Base-by-base conservation (phyloP, 2,113 vertebrate species). In the Hippocampus comes region DNA sequence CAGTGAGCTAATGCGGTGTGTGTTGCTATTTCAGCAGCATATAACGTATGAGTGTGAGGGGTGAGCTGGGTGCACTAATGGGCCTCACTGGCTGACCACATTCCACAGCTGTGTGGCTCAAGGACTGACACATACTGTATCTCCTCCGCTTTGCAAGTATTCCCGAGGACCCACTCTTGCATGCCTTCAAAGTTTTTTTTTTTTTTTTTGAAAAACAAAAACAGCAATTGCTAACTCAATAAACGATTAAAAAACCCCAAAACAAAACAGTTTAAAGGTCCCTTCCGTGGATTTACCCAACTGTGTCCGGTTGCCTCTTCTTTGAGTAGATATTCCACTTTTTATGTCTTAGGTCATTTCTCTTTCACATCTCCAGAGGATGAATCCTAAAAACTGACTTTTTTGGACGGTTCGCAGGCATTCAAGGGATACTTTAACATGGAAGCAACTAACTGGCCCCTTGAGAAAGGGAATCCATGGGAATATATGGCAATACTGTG, bases 21-120 rank as follows among this genome's bases (percentile, higher is more conserved):
- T 18, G 64, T 10, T 46, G 23, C 12, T 48, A 66, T 48, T 42
- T 48, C 21, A 18, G 43, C 23, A 48, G 2, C 64, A 18, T 15
- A 18, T 78, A 18, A 63, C 90, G 55, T 34, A 0, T 30, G 84
- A 68, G 84, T 91, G 90, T 12, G 72, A 89, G 67, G 46, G 75
- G 57, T 73, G 60, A 80, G 70, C 70, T 55, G 43, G 68, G 10
- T 17, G 69, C 56, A 74, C 77, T 91, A 92, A 92, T 89, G 71
- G 82, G 61, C 79, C 59, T 81, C 83, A 83, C 79, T 70, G 67
- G 76, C 82, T 75, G 71, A 79, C 79, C 77, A 91, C 88, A 91
- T 91, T 91, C 89, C 89, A 83, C 87, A 90, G 77, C 82, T 80
- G 78, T 78, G 73, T 85, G 79, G 53, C 76, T 84, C 81, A 77